A percentile compares a stretch with the other conserved stretches of the same genome.
These are phyloP conservation scores for Strix uralensis DNA, from an alignment of 2,113 vertebrate genomes.

Conservation along the genomic window DNA sequence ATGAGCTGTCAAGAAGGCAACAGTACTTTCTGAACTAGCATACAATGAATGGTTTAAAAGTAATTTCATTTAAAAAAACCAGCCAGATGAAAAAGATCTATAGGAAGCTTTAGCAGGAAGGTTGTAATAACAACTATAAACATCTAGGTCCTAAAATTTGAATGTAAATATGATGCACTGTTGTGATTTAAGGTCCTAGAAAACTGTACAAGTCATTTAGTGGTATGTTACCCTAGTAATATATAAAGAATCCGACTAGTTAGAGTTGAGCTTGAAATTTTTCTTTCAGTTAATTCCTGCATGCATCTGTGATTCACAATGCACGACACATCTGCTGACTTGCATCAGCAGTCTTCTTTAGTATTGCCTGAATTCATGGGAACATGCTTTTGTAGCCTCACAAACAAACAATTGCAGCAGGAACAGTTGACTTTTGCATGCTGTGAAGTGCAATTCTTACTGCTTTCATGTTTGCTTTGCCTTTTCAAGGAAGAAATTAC, in stretches of 20 bases:
- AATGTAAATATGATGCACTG: neutral
- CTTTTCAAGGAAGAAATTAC: conserved; percentile 29
- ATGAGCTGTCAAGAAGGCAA: neutral
- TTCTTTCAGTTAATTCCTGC: conserved; percentile 14
- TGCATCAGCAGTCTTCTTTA: conserved; percentile 28
- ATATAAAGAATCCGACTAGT: neutral
- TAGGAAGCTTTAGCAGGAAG: neutral
- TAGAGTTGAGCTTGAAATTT: conserved; percentile 17
- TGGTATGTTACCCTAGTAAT: neutral
- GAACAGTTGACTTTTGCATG: conserved; percentile 29
- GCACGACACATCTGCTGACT: conserved; percentile 59
- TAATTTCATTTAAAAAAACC: neutral
- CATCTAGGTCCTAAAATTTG: neutral
- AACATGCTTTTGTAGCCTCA: conserved; percentile 47
- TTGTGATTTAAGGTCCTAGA: neutral
- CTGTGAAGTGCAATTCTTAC: conserved; percentile 17
- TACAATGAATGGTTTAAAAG: neutral
- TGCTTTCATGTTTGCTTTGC: conserved; percentile 7
- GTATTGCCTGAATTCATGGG: conserved; percentile 33
- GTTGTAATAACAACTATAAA: neutral
- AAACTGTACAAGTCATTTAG: neutral
- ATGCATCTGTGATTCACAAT: conserved; percentile 1
- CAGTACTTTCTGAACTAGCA: neutral
- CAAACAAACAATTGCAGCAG: conserved; percentile 55
- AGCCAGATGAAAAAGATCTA: neutral